These are phyloP conservation scores for Pterostichus niger DNA, from an alignment of 2,888 invertebrate species.

Conservation along the genomic window DNA sequence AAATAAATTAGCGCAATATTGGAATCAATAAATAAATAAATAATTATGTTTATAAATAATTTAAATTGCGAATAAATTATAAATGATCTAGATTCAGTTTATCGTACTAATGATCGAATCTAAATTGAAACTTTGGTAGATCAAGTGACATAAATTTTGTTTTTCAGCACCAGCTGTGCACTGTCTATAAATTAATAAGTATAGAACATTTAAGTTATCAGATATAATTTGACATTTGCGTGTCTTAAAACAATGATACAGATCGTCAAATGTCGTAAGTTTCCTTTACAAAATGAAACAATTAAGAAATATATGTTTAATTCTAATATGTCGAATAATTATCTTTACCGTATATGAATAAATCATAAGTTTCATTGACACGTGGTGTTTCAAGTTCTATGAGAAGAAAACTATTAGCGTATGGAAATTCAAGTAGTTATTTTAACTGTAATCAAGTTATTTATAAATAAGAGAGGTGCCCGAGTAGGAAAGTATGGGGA, in stretches of 20 bases:
- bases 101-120: constrained; percentile 2
- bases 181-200: constrained; percentile 13
- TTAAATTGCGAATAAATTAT: constrained; percentile 24
- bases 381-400: constrained; percentile 3
- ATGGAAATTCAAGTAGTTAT: constrained; percentile 36
- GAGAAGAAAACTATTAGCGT: constrained; percentile 34
- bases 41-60: too few relatives aligned
- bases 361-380: constrained; percentile 51
- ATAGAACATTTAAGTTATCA: background rate
- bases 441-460: constrained; percentile 12
- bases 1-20: too few relatives aligned
- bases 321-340: constrained; percentile 1
- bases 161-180: constrained; percentile 7
- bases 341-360: constrained; percentile 38
- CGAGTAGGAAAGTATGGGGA: constrained; percentile 1
- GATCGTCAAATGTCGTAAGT: constrained; percentile 23
- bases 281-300: constrained; percentile 24
- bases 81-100: constrained; percentile 40
- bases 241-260: constrained; percentile 15
- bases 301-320: constrained; percentile 26
- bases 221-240: constrained; percentile 3
- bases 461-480: constrained; percentile 7
- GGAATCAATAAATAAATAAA: too few relatives aligned
- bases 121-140: constrained; percentile 25
- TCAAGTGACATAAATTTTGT: constrained; percentile 26